Evolutionary conservation across 1,140 invertebrate species (phyloP), one percentile per base, ranked within the genome.

Genomic region (Eumaeus atala): DNA sequence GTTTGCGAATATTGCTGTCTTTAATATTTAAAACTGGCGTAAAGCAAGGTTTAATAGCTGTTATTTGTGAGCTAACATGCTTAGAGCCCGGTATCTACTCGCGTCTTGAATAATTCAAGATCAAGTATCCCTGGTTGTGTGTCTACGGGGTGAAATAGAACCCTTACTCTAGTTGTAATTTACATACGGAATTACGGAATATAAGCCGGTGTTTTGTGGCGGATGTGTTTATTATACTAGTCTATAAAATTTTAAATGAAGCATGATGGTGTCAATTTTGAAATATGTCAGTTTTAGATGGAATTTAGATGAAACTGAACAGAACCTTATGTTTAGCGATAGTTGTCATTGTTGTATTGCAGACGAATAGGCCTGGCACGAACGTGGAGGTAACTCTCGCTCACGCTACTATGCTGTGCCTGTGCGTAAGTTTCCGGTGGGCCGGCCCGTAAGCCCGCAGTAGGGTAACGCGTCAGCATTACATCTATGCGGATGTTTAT

Each of bases 131-230:
- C 50, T 71, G 68, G 74, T 14, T 51, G 49, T 47, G 42, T 69
- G 70, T 79, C 77, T 70, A 64, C 69, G 74, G 78, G 78, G 80
- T 80, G 71, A 70, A 75, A 72, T 60, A 63, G 59, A 66, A 80
- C 77, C 74, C 78, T 81, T 81, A 72, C 68, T 69, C 59, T 72
- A 84, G 72, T 74, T 74, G 71, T 77, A 84, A 86, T 86, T 86
- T 86, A 84, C 79, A 86, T 84, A 76, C 72, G 67, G 79, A 84
- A 84, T 86, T 77, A 84, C 77, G 73, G 69, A 71, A 66, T 69
- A 66, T 63, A 76, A 80, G 78, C 71, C 74, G 70, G 72, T 72
- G 68, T 62, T 81, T 70, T 44, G 38, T 33, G 58, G 71, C 70
- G 70, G 66, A 65, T 71, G 66, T 74, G 78, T 79, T 79, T 82